These are phyloP conservation scores for Etheostoma nigrum DNA, from an alignment of 2,797 vertebrate species.

Conservation along the genomic window DNA sequence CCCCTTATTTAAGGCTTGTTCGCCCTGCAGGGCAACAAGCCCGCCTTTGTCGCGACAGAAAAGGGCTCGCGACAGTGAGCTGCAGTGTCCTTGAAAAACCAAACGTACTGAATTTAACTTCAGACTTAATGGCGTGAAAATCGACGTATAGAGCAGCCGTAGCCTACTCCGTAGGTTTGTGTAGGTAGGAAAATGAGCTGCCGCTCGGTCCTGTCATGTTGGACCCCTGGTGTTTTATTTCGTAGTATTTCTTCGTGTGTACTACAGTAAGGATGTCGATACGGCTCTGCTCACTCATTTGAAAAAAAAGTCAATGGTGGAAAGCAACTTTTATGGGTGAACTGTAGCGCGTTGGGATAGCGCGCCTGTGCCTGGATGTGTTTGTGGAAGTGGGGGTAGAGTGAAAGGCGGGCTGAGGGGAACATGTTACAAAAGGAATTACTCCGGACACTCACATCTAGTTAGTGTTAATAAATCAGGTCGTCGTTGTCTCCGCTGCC, in stretches of 20 bases:
- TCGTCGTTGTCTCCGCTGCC: conserved; percentile 64
- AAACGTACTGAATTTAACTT: conserved; percentile 75
- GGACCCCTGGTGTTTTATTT: conserved; percentile 55
- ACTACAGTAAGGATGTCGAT: conserved; percentile 59
- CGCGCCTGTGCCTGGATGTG: conserved; percentile 68
- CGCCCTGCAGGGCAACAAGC: conserved; percentile 55
- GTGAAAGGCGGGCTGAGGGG: conserved; percentile 29
- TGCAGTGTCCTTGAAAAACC: conserved; percentile 87
- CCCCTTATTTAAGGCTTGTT: conserved; percentile 16
- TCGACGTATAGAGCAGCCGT: conserved; percentile 21
- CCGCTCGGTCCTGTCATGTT: conserved; percentile 62
- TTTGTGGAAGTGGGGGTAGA: conserved; percentile 70
- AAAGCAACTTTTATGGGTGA: conserved; percentile 73
- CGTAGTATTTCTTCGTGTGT: conserved; percentile 31
- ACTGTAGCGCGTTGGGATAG: conserved; percentile 64
- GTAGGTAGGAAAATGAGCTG: conserved; percentile 22
- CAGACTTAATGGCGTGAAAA: conserved; percentile 55
- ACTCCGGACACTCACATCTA: conserved; percentile 29
- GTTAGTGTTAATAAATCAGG: conserved; percentile 28
- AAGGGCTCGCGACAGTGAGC: conserved; percentile 75
- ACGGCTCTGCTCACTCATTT: conserved; percentile 63
- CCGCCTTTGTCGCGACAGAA: conserved; percentile 60
- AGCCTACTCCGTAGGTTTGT: conserved; percentile 13
- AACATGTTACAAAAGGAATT: conserved; percentile 48
- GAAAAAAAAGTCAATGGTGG: conserved; percentile 71